Percentiles rank a stretch among this genome's conserved stretches.
Evolutionary conservation across 1,140 invertebrate species (phyloP).

Genomic region (Drosophila sucinea): DNA sequence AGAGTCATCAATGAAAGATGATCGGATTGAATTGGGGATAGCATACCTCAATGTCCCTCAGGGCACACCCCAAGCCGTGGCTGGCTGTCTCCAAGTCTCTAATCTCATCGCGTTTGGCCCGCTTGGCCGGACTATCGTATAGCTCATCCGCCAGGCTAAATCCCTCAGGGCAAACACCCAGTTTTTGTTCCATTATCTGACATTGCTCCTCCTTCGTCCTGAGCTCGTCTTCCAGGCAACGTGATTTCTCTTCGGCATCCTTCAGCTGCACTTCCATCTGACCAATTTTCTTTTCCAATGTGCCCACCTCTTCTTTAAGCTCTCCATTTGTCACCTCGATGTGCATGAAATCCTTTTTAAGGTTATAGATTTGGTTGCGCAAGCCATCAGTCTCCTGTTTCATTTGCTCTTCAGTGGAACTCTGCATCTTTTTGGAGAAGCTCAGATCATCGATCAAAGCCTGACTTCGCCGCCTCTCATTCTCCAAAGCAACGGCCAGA

Average conservation of each 20-base stretch:
- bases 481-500: constrained; percentile 62
- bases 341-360: constrained; percentile 84
- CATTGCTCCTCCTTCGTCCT: constrained; percentile 72
- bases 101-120: constrained; percentile 60
- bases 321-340: constrained; percentile 86
- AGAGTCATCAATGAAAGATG: neutral
- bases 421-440: constrained; percentile 78
- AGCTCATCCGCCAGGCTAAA: constrained; percentile 75
- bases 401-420: constrained; percentile 83
- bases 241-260: constrained; percentile 58
- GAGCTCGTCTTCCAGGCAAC: constrained; percentile 71
- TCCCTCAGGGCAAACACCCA: constrained; percentile 62
- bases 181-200: constrained; percentile 56
- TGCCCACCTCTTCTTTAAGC: constrained; percentile 85
- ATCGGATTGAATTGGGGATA: neutral
- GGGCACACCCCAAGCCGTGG: constrained; percentile 60
- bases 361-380: constrained; percentile 84
- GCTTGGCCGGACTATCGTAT: constrained; percentile 69
- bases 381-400: constrained; percentile 83
- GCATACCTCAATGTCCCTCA: constrained; percentile 66
- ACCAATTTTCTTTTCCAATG: constrained; percentile 71
- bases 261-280: constrained; percentile 52
- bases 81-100: constrained; percentile 59
- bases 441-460: constrained; percentile 68
- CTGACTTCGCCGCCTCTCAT: constrained; percentile 62